Percentiles rank a stretch among this genome's conserved stretches.
phyloP scores from a whole-genome alignment of 2,888 invertebrate species.

The Linyphia triangularis region DNA sequence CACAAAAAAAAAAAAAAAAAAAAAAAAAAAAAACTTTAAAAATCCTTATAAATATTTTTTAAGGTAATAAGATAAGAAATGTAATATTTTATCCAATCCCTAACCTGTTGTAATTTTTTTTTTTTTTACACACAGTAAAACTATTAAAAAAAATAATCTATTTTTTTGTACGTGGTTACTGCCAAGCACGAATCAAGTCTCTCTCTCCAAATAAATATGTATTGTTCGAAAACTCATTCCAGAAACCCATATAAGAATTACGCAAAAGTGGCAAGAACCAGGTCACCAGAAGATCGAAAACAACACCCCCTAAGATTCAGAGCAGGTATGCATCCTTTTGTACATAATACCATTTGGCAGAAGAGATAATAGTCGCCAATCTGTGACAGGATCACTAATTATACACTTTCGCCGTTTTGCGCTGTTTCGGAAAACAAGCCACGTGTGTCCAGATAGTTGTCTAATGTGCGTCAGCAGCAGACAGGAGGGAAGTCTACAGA shows the following conservation, averaged over 20 bases:
- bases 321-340: not conserved
- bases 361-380: constrained; percentile 16
- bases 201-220: too few species aligned
- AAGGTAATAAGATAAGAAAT: too few species aligned
- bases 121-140: too few species aligned
- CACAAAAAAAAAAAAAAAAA: too few species aligned
- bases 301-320: not conserved
- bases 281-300: constrained; percentile 28
- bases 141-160: too few species aligned
- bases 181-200: too few species aligned
- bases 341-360: too few species aligned
- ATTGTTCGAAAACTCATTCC: constrained; percentile 16
- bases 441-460: not conserved
- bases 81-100: too few species aligned
- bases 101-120: too few species aligned
- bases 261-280: constrained; percentile 19
- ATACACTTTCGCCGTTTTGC: not conserved
- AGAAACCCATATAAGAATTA: constrained; percentile 54
- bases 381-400: constrained; percentile 52
- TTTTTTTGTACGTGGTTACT: too few species aligned
- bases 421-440: not conserved
- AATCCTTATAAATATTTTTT: too few species aligned
- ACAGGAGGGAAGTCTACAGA: not conserved
- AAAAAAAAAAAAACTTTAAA: too few species aligned
- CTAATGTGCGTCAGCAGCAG: not conserved